Evolutionary conservation across 2,797 vertebrate species (phyloP).

Genomic region (Cuniculus paca): DNA sequence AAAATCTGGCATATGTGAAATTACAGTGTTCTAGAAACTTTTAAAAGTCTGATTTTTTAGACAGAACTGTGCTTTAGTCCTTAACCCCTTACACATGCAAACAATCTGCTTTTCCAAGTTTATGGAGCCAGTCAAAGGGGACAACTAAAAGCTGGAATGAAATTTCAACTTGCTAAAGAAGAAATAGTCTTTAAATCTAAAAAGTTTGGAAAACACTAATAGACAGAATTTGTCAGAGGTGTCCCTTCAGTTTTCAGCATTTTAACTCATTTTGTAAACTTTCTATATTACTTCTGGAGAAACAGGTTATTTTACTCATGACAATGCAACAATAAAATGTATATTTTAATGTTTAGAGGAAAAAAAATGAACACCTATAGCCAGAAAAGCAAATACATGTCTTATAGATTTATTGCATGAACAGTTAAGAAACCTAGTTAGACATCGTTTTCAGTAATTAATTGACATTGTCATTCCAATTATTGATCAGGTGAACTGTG

Average conservation of each 20-base stretch:
- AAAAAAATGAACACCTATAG: neutral
- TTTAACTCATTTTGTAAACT: neutral
- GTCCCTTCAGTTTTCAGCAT: neutral
- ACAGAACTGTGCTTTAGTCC: neutral
- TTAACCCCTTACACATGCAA: neutral
- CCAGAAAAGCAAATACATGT: slow-evolving; percentile 34
- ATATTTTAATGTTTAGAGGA: slow-evolving; percentile 32
- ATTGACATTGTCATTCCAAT: neutral
- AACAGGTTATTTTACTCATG: neutral
- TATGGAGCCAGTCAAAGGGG: neutral
- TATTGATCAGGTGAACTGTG: neutral
- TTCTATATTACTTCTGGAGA: slow-evolving; percentile 2
- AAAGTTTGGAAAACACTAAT: neutral
- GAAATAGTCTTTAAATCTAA: slow-evolving; percentile 41
- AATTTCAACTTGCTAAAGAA: neutral
- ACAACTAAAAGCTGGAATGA: neutral
- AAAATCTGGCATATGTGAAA: neutral
- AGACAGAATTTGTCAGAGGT: neutral
- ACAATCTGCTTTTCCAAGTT: neutral
- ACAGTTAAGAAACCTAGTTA: neutral
- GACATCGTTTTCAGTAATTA: slow-evolving; percentile 13
- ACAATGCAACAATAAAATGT: neutral
- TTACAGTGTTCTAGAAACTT: neutral
- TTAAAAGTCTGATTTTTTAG: neutral
- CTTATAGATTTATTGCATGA: slow-evolving; percentile 42